These are phyloP conservation scores for Varanus komodoensis DNA, from an alignment of 2,113 vertebrate species.

Conservation along the genomic window DNA sequence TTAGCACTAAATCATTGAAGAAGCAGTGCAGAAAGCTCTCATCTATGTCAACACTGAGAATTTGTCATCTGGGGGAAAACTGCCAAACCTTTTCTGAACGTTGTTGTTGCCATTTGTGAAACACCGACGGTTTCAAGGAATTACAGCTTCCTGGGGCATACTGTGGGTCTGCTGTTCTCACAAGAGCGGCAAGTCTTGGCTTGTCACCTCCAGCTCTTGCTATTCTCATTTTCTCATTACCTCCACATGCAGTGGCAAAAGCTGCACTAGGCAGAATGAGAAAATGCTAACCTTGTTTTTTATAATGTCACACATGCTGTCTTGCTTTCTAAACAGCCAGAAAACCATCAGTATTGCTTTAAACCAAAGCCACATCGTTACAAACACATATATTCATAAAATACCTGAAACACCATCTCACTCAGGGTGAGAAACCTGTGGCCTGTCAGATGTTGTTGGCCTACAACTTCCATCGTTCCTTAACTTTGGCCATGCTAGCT, in stretches of 20 bases:
- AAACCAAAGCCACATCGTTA: neutral
- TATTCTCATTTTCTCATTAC: constrained; percentile 25
- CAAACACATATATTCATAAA: neutral
- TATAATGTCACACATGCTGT: neutral
- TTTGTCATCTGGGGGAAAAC: constrained; percentile 15
- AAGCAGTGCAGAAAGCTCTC: neutral
- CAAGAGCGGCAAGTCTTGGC: constrained; percentile 30
- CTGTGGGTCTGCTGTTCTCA: neutral
- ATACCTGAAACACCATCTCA: neutral
- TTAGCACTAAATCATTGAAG: neutral
- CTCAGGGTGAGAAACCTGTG: neutral
- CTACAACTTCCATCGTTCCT: neutral
- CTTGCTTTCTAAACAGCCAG: rapidly evolving
- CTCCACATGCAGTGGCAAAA: constrained; percentile 7
- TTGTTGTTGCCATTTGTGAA: neutral
- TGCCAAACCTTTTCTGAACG: constrained; percentile 18
- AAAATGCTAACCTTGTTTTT: neutral
- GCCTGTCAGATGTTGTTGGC: too few relatives aligned
- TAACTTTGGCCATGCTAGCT: neutral
- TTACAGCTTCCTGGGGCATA: constrained; percentile 14
- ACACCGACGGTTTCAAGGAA: neutral
- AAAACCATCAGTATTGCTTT: rapidly evolving
- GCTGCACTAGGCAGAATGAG: neutral
- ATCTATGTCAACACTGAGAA: constrained; percentile 8
- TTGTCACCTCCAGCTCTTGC: constrained; percentile 10